A percentile compares a stretch with the other conserved stretches of the same genome.
These are phyloP conservation scores for Cydia amplana DNA, from an alignment of 1,140 invertebrate genomes.

Conservation along the genomic window DNA sequence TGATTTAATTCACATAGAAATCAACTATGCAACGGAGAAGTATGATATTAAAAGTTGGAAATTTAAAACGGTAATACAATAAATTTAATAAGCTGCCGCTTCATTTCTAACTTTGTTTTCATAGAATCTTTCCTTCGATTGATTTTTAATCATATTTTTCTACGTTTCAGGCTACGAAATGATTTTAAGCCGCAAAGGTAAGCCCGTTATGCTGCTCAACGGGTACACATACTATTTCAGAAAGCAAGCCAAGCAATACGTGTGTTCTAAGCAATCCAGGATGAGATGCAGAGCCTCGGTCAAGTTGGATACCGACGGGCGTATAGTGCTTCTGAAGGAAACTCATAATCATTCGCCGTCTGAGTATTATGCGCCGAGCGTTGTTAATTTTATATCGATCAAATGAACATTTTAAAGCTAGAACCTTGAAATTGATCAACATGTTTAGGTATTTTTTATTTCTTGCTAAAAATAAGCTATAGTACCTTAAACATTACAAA, in stretches of 20 bases:
- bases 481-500: too few relatives aligned
- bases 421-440: too few relatives aligned
- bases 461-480: too few relatives aligned
- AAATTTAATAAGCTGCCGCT: too few relatives aligned
- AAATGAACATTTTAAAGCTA: too few relatives aligned
- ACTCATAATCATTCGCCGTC: not conserved
- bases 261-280: not conserved
- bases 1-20: too few relatives aligned
- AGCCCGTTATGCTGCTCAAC: not conserved
- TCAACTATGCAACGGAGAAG: too few relatives aligned
- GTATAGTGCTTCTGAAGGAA: not conserved
- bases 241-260: slow-evolving; percentile 9
- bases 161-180: not conserved
- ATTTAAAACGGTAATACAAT: too few relatives aligned
- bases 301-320: slow-evolving; percentile 23
- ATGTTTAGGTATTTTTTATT: too few relatives aligned
- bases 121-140: too few relatives aligned
- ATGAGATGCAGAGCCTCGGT: slow-evolving; percentile 44
- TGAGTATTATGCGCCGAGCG: not conserved
- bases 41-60: too few relatives aligned
- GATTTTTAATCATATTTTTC: not conserved
- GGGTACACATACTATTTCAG: slow-evolving; percentile 11
- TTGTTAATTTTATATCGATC: not conserved
- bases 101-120: too few relatives aligned
- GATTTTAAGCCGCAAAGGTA: slow-evolving; percentile 13